These are phyloP conservation scores for Chironomus riparius DNA, from an alignment of 2,888 invertebrate species.

Conservation along the genomic window DNA sequence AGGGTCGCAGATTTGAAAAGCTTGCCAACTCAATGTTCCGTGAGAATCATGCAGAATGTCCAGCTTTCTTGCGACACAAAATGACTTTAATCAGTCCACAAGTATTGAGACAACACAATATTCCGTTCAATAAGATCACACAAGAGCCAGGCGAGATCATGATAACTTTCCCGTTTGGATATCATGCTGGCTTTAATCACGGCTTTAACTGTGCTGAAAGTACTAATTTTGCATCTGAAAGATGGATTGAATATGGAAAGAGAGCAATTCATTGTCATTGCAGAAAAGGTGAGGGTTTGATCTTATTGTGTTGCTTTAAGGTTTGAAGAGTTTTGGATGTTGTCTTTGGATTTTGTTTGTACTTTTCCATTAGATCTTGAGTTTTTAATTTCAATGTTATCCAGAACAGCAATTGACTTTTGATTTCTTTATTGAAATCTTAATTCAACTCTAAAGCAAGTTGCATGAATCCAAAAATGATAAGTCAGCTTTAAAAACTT, in stretches of 20 bases:
- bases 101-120: constrained; percentile 83
- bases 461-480: no score
- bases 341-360: no score
- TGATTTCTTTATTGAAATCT: no score
- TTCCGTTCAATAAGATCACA: constrained; percentile 93
- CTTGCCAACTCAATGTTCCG: constrained; percentile 89
- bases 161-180: constrained; percentile 98
- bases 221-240: constrained; percentile 93
- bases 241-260: constrained; percentile 99
- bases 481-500: no score
- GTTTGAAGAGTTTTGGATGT: no score
- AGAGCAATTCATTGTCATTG: constrained; percentile 78
- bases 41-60: constrained; percentile 71
- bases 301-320: no score
- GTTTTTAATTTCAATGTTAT: no score
- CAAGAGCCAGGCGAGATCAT: constrained; percentile 62
- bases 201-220: constrained; percentile 99
- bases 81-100: constrained; percentile 97
- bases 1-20: constrained; percentile 86
- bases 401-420: no score
- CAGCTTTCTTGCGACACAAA: constrained; percentile 92
- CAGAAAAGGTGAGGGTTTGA: constrained; percentile 39
- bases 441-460: no score
- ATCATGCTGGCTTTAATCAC: constrained; percentile 97
- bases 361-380: no score